Evolutionary conservation across 2,797 vertebrate species (phyloP).

Genomic region (Parauchenoglanis ngamensis): DNA sequence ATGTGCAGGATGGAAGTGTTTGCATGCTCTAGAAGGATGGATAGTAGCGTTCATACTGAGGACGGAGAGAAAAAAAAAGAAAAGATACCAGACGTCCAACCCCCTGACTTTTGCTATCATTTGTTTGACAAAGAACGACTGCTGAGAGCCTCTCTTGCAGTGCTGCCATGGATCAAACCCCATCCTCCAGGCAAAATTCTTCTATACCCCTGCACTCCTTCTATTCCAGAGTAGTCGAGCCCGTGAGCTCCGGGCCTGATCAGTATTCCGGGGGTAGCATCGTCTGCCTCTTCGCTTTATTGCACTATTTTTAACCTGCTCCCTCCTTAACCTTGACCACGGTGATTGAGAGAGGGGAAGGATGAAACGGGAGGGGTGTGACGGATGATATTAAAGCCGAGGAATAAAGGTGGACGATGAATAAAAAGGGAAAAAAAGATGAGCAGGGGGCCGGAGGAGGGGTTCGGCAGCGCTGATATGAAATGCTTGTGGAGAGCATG

Average conservation of each 20-base stretch:
- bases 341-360: conserved; percentile 57
- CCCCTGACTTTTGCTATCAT: conserved; percentile 7
- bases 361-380: conserved; percentile 57
- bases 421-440: conserved; percentile 25
- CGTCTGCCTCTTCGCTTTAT: conserved; percentile 59
- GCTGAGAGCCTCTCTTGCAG: background rate
- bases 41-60: conserved; percentile 5
- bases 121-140: background rate
- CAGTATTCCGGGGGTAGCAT: conserved; percentile 49
- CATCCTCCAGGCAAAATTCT: conserved; percentile 25
- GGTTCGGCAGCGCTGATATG: background rate
- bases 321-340: conserved; percentile 59
- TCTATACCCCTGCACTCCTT: background rate
- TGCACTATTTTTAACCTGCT: conserved; percentile 62
- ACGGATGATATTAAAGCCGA: conserved; percentile 51
- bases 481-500: background rate
- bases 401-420: conserved; percentile 43
- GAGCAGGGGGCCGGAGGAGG: conserved; percentile 25
- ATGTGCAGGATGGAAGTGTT: conserved; percentile 29
- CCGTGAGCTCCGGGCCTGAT: conserved; percentile 42
- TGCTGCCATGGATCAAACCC: conserved; percentile 15
- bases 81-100: background rate
- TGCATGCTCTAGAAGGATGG: conserved; percentile 30
- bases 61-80: background rate
- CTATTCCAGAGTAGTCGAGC: background rate